Percentiles rank a stretch among this genome's conserved stretches.
Conservation (phyloP, 2,113 vertebrate genomes). For the Girardinichthys multiradiatus region DNA sequence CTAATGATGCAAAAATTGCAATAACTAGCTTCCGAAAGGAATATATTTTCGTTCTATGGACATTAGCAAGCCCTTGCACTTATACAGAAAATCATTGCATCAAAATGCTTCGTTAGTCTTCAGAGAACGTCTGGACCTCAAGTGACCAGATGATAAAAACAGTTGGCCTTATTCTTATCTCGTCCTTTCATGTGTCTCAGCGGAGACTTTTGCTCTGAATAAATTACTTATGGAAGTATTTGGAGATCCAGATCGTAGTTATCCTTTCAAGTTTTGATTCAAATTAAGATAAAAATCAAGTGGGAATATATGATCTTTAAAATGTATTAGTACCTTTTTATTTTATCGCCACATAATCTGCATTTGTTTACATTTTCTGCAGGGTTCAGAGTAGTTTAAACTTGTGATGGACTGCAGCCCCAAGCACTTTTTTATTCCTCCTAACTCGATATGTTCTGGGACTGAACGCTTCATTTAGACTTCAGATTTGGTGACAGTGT, state of each 20-base stretch:
- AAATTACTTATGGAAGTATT: conserved; percentile 24
- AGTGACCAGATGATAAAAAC: conserved; percentile 11
- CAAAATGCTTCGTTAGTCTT: not conserved
- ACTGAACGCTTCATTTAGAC: conserved; percentile 35
- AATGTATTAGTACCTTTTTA: not conserved
- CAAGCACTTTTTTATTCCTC: not conserved
- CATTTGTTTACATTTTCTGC: conserved; percentile 6
- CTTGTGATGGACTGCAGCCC: not conserved
- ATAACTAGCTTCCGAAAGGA: too few relatives aligned
- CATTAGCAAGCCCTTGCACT: too few relatives aligned
- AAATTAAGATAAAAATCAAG: conserved; percentile 20
- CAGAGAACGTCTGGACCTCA: not conserved
- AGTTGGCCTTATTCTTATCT: conserved; percentile 18
- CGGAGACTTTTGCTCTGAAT: conserved; percentile 11
- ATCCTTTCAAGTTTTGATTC: conserved; percentile 5
- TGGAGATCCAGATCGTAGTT: conserved; percentile 18
- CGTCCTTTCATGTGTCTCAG: conserved; percentile 20
- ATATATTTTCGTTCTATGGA: too few relatives aligned
- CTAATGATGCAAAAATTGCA: too few relatives aligned
- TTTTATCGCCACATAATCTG: not conserved
- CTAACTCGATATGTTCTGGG: not conserved
- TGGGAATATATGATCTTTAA: not conserved
- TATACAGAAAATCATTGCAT: too few relatives aligned
- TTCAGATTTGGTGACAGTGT: conserved; percentile 13
- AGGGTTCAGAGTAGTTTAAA: not conserved